A percentile compares a stretch with the other conserved stretches of the same genome.
Evolutionary conservation across 2,113 vertebrate species (phyloP).

Genomic region (Brachyistius frenatus): DNA sequence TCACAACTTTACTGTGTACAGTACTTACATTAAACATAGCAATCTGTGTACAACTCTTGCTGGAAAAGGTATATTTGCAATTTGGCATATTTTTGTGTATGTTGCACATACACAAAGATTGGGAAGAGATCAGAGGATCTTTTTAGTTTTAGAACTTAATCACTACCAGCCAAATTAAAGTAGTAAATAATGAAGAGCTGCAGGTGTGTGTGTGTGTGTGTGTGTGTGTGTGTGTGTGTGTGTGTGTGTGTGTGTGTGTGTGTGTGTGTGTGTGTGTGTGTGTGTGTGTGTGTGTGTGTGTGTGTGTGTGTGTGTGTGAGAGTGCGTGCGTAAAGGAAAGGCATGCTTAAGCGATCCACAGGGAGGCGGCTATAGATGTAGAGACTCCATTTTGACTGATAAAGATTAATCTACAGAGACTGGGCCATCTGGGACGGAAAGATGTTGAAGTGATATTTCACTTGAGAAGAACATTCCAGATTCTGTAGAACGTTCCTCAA

Average conservation of each 20-base stretch:
- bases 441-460: constrained; percentile 43
- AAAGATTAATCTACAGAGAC: constrained; percentile 65
- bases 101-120: neutral
- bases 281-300: neutral
- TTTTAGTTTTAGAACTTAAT: neutral
- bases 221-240: too few relatives aligned
- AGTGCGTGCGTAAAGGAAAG: constrained; percentile 8
- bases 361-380: constrained; percentile 40
- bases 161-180: neutral
- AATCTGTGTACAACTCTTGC: too few relatives aligned
- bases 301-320: too few relatives aligned
- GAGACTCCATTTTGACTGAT: constrained; percentile 63
- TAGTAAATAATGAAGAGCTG: neutral
- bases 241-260: too few relatives aligned
- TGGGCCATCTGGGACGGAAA: constrained; percentile 10
- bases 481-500: constrained; percentile 7
- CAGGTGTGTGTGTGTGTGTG: neutral
- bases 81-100: neutral
- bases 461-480: constrained; percentile 23
- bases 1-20: too few relatives aligned
- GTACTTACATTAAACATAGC: too few relatives aligned
- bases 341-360: constrained; percentile 23
- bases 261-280: neutral
- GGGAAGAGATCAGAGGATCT: neutral
- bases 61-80: neutral